These are phyloP conservation scores for Strix occidentalis DNA, from an alignment of 2,797 vertebrate species.

Conservation along the genomic window DNA sequence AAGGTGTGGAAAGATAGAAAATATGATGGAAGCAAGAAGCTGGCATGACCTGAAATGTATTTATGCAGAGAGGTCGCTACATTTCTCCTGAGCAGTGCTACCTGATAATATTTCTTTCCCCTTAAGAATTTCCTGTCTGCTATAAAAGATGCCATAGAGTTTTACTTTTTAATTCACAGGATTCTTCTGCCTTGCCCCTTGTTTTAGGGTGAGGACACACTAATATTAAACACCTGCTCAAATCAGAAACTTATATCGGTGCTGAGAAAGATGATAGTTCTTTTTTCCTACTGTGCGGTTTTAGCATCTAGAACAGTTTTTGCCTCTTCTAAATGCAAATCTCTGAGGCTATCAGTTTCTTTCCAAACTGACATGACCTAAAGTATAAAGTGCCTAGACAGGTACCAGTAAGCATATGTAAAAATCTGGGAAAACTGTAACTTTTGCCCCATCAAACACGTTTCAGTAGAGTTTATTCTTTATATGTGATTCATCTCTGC, in stretches of 20 bases:
- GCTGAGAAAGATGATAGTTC: rapidly evolving
- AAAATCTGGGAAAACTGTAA: background rate
- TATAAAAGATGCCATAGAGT: background rate
- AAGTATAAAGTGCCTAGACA: background rate
- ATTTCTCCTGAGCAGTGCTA: background rate
- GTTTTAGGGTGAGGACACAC: background rate
- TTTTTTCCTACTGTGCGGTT: background rate
- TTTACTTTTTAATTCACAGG: background rate
- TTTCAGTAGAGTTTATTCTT: background rate
- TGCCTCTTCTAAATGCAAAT: background rate
- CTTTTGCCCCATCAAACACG: background rate
- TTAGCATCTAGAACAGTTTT: background rate
- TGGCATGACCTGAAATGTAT: background rate
- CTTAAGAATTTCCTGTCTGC: background rate
- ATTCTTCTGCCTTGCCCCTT: background rate
- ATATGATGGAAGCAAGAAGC: background rate
- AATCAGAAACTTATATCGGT: background rate
- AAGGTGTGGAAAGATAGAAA: background rate
- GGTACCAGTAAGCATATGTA: background rate
- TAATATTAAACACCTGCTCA: background rate
- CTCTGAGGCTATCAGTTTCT: background rate
- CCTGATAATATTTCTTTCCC: background rate
- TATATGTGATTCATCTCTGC: background rate
- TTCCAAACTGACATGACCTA: background rate
- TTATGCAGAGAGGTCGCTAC: background rate